These are phyloP conservation scores for Mizuhopecten yessoensis DNA, from an alignment of 1,140 invertebrate species.

Conservation along the genomic window DNA sequence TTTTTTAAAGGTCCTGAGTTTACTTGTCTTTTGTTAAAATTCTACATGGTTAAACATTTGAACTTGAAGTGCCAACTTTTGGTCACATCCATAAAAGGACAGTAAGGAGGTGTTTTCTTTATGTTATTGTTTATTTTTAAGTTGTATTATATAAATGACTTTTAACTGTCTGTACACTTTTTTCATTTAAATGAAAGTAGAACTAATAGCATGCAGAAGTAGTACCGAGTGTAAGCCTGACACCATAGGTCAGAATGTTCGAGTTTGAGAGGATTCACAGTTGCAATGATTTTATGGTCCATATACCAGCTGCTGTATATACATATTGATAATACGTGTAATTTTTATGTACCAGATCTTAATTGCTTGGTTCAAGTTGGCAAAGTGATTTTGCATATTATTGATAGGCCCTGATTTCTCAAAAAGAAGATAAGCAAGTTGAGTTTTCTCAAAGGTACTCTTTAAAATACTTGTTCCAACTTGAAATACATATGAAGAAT, in stretches of 20 bases:
- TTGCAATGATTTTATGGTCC: neutral
- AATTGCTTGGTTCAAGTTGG: neutral
- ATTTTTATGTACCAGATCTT: neutral
- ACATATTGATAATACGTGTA: no score
- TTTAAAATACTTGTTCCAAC: no score
- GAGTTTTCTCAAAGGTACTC: no score
- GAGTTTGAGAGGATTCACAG: neutral
- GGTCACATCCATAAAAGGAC: neutral
- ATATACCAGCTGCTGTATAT: neutral
- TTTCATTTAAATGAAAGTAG: neutral
- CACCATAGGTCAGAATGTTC: neutral
- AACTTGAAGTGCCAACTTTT: neutral
- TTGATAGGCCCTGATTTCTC: neutral
- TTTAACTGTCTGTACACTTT: neutral
- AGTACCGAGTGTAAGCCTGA: neutral
- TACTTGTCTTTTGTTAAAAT: constrained; percentile 9
- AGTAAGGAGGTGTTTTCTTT: neutral
- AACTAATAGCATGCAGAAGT: neutral
- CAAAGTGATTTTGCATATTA: neutral
- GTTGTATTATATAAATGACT: neutral
- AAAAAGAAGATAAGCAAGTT: neutral
- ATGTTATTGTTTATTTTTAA: constrained; percentile 8
- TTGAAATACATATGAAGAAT: no score
- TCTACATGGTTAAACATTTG: no score
- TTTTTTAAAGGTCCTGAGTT: neutral